phyloP scores from a whole-genome alignment of 2,888 invertebrate genomes.

The Alloscopus bannaensis region DNA sequence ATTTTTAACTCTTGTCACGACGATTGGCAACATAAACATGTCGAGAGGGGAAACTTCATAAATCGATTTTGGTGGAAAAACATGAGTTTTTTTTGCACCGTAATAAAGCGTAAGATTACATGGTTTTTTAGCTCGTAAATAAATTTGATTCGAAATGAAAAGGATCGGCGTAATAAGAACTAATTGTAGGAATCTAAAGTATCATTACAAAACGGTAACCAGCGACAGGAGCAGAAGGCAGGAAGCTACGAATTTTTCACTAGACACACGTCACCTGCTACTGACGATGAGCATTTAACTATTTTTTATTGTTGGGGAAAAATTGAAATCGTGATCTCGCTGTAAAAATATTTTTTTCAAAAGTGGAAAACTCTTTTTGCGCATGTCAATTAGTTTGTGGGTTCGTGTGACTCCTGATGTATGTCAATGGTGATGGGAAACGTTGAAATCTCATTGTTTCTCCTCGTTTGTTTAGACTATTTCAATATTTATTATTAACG shows the following conservation, averaged over 20 bases:
- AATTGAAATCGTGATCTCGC: conserved; percentile 45
- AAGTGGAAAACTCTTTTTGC: conserved; percentile 12
- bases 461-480: conserved; percentile 1
- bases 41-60: no score
- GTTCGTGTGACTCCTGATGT: conserved; percentile 1
- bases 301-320: conserved; percentile 23
- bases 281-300: conserved; percentile 30
- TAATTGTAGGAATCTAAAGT: no score
- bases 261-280: conserved; percentile 14
- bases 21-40: no score
- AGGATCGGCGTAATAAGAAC: no score
- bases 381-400: background rate
- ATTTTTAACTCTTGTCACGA: no score
- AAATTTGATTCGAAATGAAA: no score
- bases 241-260: background rate
- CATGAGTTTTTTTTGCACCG: no score
- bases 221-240: conserved; percentile 17
- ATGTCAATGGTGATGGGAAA: background rate
- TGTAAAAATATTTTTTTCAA: conserved; percentile 38
- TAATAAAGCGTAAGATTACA: no score
- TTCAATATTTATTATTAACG: conserved; percentile 15
- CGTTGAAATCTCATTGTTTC: conserved; percentile 14
- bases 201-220: conserved; percentile 22
- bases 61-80: no score
- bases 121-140: no score